Percentiles rank a stretch among this genome's conserved stretches.
Evolutionary conservation across 2,113 vertebrate genomes (phyloP).

Genomic region (Camarhynchus parvulus): DNA sequence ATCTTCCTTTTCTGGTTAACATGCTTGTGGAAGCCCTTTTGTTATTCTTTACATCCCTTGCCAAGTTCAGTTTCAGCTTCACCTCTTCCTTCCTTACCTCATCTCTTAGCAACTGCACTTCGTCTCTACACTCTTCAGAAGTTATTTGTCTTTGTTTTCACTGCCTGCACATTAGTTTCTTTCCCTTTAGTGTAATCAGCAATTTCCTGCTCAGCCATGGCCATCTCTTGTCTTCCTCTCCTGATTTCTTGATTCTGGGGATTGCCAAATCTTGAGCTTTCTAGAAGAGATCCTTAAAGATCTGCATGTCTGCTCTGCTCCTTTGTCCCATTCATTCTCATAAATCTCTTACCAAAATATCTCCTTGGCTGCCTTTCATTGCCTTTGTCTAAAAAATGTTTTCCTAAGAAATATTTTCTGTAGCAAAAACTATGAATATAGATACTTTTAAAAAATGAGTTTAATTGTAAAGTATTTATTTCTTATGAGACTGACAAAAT

Average conservation of each 20-base stretch:
- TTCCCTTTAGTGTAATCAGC: background rate
- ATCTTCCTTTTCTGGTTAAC: background rate
- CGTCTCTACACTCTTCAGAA: background rate
- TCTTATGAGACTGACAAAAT: background rate
- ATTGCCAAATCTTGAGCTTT: background rate
- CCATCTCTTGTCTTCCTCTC: background rate
- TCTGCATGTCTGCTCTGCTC: background rate
- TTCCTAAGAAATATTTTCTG: background rate
- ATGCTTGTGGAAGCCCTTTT: background rate
- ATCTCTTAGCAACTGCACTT: background rate
- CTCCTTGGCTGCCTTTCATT: background rate
- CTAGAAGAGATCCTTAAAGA: background rate
- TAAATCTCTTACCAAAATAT: background rate
- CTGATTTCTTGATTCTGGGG: background rate
- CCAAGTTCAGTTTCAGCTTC: background rate
- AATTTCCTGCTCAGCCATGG: background rate
- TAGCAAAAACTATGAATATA: background rate
- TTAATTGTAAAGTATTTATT: background rate
- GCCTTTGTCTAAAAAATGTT: background rate
- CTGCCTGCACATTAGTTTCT: background rate
- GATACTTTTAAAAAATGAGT: background rate
- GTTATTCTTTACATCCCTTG: background rate
- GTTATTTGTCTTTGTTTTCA: background rate
- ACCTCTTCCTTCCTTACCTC: background rate
- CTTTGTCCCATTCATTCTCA: background rate